Evolutionary conservation across 2,888 invertebrate genomes (phyloP), one percentile per base, ranked within the genome.

Genomic region (Phlogophora meticulosa): DNA sequence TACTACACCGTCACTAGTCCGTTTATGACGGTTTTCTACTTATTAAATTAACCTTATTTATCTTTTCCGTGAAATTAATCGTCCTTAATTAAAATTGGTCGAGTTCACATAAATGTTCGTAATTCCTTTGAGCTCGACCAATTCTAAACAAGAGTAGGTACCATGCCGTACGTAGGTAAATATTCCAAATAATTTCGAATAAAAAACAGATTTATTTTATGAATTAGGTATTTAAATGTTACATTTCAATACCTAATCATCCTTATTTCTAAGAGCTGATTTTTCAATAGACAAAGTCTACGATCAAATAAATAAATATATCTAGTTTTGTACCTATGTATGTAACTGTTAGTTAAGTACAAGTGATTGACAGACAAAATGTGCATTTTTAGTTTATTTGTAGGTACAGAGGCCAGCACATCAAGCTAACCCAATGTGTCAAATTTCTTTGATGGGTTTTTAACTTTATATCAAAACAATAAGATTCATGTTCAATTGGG

Each of bases 331-430:
- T n/a, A n/a, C n/a, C n/a, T 28, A 28, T 2, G 2, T 28, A 45
- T 11, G 11, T 36, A 45, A 45, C 43, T 17, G 15, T 7, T 45
- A 38, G 22, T 9, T 66, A 32, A 1, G 20, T 22, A 17, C 11
- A 9, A 32, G 20, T 36, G 24, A 28, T 40, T 40, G 5, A 28
- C 24, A 61, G 45, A 22, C 20, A 49, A 62, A 65, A 36, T 13
- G 5, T 38, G 56, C 49, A 45, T 71, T 71, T 70, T 57, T 11
- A 10, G 40, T 59, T 40, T 38, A 15, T 3, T 15, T 53, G 28
- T 36, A 1, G 28, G 22, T 36, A 32, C 13, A 11, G n/a, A n/a
- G n/a, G n/a, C n/a, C n/a, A n/a, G n/a, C n/a, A n/a, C n/a, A n/a
- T n/a, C n/a, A n/a, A n/a, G n/a, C n/a, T n/a, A n/a, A n/a, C n/a